Base-by-base conservation (phyloP, 2,888 invertebrate genomes). In the Panopea generosa region DNA sequence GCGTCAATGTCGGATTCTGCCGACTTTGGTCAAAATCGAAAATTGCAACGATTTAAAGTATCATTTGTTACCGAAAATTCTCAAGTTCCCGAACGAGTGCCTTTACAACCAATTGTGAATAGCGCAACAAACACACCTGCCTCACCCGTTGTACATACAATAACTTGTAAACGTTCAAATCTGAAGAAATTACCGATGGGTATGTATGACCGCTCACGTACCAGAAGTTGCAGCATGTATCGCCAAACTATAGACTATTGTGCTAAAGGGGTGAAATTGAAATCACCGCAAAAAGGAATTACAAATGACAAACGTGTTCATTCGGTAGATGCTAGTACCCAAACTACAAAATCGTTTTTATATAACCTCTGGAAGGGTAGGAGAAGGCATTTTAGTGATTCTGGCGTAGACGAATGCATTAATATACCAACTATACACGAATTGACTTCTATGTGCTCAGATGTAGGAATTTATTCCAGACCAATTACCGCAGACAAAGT, bases 301-400 rank as follows among this genome's bases (percentile, higher is more conserved):
- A 20, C 7, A 29, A 26, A 56, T 33, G 29, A 9, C 3, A 33
- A 6, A 56, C n/a, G 11, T 26, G 56, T 20, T 3, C 18, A 16
- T 20, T 14, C 49, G 55, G 66, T 70, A 9, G 47, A 55, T 49
- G 62, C 66, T 16, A 70, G 57, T 1, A 74, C 70, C 24, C 78
- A 78, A 29, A 78, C 78, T 9, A 63, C 61, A 11, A 61, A 62
- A 20, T 74, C 78, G 11, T 78, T 78, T 33, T 70, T 53, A 20
- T 74, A 78, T 52, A 67, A 49, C 45, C 27, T 66, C 11, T 49
- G 38, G 2, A 45, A 56, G 50, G 49, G 53, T 24, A 65, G 49
- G 11, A 27, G 65, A 18, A n/a, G 71, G 6, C 67, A 67, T 56
- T 56, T 57, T 2, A 76, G 76, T 45, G 76, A 76, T 16, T 49